A percentile compares a stretch with the other conserved stretches of the same genome.
Evolutionary conservation across 2,797 vertebrate species (phyloP).

Genomic region (Fistularia commersonii): DNA sequence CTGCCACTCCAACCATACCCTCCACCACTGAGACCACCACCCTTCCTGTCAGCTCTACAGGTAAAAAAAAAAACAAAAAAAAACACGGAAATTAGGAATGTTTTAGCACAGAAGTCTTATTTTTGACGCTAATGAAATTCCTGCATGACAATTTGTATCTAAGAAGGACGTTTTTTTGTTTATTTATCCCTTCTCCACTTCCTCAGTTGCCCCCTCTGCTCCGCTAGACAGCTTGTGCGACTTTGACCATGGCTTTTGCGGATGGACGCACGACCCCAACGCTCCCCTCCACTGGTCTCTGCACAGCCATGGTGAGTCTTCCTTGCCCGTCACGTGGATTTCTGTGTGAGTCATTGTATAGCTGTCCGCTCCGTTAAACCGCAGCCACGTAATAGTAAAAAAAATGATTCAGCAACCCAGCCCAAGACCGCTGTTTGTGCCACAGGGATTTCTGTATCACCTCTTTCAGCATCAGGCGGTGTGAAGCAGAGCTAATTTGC

Average conservation of each 20-base stretch:
- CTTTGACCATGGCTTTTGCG: conserved; percentile 85
- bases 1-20: conserved; percentile 78
- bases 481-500: too few species aligned
- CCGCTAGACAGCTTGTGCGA: conserved; percentile 83
- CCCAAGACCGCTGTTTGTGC: too few species aligned
- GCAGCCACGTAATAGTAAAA: too few species aligned
- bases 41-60: conserved; percentile 52
- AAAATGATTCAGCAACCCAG: too few species aligned
- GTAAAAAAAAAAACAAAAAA: conserved; percentile 38
- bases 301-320: conserved; percentile 72
- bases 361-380: background rate
- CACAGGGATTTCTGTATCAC: too few species aligned
- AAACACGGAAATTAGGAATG: background rate
- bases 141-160: too few species aligned
- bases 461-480: too few species aligned
- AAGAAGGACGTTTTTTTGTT: background rate
- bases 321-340: background rate
- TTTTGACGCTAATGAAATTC: background rate
- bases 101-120: background rate
- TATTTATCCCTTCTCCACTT: background rate
- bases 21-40: conserved; percentile 74
- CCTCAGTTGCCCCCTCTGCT: conserved; percentile 48
- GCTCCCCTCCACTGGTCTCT: conserved; percentile 83
- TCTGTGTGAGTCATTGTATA: too few species aligned
- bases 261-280: conserved; percentile 86